These are phyloP conservation scores for Schrankia costaestrigalis DNA, from an alignment of 2,888 invertebrate species.

Conservation along the genomic window DNA sequence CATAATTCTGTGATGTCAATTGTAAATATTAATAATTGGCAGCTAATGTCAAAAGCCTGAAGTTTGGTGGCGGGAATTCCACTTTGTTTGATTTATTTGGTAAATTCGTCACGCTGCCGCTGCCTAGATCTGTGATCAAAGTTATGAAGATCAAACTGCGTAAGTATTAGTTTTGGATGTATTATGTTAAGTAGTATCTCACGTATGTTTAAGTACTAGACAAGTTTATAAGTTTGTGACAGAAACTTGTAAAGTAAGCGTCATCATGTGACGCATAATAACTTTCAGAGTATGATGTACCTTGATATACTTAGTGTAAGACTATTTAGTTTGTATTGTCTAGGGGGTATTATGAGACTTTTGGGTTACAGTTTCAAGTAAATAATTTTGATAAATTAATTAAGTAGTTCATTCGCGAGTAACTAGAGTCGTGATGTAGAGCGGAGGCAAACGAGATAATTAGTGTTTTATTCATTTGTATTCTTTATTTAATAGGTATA, in stretches of 20 bases:
- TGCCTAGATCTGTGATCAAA: slow-evolving; percentile 75
- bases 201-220: not conserved
- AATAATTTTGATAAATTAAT: no score
- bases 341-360: no score
- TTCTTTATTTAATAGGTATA: no score
- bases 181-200: not conserved
- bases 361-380: no score
- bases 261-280: slow-evolving; percentile 11
- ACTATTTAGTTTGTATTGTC: no score
- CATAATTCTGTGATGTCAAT: slow-evolving; percentile 38
- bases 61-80: slow-evolving; percentile 53
- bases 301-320: no score
- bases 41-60: slow-evolving; percentile 52
- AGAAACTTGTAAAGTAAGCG: slow-evolving; percentile 1
- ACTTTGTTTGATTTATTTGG: slow-evolving; percentile 44
- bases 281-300: no score
- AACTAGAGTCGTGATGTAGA: no score
- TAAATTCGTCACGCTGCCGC: slow-evolving; percentile 71
- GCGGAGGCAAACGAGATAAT: no score
- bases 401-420: no score
- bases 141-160: slow-evolving; percentile 79
- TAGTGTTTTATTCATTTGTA: no score
- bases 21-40: slow-evolving; percentile 39
- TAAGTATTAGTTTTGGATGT: slow-evolving; percentile 42
- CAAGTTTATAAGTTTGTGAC: slow-evolving; percentile 3